Percentiles rank a stretch among this genome's conserved stretches.
phyloP scores from a whole-genome alignment of 2,888 invertebrate species.

The Epistrophe grossulariae region DNA sequence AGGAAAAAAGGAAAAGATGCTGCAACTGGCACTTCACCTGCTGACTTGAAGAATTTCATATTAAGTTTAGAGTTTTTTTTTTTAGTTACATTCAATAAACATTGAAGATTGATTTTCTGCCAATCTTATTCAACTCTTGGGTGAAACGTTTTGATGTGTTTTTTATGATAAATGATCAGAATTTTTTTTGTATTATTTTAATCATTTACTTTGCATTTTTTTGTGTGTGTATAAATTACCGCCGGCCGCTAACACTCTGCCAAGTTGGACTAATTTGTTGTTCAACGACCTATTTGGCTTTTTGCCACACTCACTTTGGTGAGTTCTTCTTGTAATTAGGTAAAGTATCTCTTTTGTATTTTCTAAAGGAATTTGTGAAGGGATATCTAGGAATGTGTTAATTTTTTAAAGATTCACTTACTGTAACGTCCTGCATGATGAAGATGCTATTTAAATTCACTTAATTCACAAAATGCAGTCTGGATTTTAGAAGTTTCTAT shows the following conservation, averaged over 20 bases:
- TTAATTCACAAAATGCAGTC: background rate
- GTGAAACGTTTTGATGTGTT: constrained; percentile 14
- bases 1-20: background rate
- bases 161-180: constrained; percentile 29
- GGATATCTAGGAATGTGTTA: constrained; percentile 5
- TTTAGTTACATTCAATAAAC: background rate
- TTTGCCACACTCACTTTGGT: constrained; percentile 48
- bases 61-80: background rate
- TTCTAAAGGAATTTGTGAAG: constrained; percentile 16
- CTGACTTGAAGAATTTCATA: background rate
- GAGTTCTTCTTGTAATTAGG: constrained; percentile 53
- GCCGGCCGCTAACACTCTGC: background rate
- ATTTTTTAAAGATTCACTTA: constrained; percentile 48
- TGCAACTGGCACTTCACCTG: constrained; percentile 18
- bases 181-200: background rate
- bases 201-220: constrained; percentile 3
- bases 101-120: constrained; percentile 4
- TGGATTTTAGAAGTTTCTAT: background rate
- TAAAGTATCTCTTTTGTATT: constrained; percentile 30
- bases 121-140: background rate
- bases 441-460: constrained; percentile 5
- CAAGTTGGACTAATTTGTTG: constrained; percentile 48
- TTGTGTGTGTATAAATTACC: background rate
- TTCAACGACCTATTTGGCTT: constrained; percentile 71
- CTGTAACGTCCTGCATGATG: constrained; percentile 67